These are phyloP conservation scores for Pangasius krempfi DNA, from an alignment of 2,797 vertebrate genomes.

Conservation along the genomic window DNA sequence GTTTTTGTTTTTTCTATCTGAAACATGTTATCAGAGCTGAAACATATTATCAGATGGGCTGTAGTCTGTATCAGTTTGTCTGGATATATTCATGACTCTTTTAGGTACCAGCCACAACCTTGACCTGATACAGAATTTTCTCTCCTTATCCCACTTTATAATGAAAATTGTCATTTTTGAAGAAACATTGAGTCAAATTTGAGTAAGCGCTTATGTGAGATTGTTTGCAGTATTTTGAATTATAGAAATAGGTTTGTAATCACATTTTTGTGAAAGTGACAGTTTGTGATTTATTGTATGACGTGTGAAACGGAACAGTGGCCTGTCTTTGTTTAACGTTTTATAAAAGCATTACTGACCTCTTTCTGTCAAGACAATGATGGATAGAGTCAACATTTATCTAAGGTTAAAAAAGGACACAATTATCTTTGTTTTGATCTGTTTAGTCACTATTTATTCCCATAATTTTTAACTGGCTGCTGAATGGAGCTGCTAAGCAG, in stretches of 20 bases:
- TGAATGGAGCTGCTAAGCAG: too few species aligned
- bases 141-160: background rate
- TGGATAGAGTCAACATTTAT: background rate
- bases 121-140: background rate
- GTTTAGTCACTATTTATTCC: background rate
- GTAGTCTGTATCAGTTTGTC: slow-evolving; percentile 35
- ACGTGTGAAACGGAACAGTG: background rate
- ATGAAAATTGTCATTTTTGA: background rate
- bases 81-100: slow-evolving; percentile 17
- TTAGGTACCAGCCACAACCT: background rate
- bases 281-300: background rate
- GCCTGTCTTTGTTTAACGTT: background rate
- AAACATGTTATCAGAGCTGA: too few species aligned
- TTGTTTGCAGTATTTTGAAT: background rate
- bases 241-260: background rate
- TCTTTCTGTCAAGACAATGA: background rate
- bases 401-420: background rate
- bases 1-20: slow-evolving; percentile 34
- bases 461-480: background rate
- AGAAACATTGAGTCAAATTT: background rate
- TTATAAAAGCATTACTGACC: background rate
- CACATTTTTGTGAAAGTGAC: background rate
- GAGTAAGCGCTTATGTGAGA: background rate
- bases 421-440: background rate
- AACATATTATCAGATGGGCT: slow-evolving; percentile 41